A percentile compares a stretch with the other conserved stretches of the same genome.
These are phyloP conservation scores for Rhagophthalmus giganteus DNA, from an alignment of 2,888 invertebrate species.

Conservation along the genomic window DNA sequence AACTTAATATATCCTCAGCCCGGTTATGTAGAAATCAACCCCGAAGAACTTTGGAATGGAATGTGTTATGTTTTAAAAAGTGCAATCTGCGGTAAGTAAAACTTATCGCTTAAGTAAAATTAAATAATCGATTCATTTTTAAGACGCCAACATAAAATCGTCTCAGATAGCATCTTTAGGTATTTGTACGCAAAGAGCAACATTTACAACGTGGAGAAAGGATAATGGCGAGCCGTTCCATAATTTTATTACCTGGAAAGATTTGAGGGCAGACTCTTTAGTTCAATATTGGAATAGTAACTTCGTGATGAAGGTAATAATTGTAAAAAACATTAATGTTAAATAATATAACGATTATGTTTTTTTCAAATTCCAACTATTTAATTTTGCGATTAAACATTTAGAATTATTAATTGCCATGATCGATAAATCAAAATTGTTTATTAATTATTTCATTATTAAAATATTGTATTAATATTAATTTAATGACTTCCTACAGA, in stretches of 20 bases:
- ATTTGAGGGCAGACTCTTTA: slow-evolving; percentile 60
- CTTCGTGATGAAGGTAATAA: slow-evolving; percentile 56
- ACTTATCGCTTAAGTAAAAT: neutral
- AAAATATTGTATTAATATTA: too few relatives aligned
- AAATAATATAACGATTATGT: neutral
- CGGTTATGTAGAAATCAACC: slow-evolving; percentile 87
- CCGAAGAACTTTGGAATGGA: slow-evolving; percentile 75
- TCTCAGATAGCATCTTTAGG: slow-evolving; percentile 74
- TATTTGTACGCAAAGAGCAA: slow-evolving; percentile 65
- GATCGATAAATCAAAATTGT: too few relatives aligned
- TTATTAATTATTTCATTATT: neutral
- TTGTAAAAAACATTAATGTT: neutral
- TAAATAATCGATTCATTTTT: slow-evolving; percentile 33
- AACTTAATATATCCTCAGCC: slow-evolving; percentile 75
- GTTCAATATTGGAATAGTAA: slow-evolving; percentile 63
- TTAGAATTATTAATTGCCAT: too few relatives aligned
- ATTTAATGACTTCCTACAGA: too few relatives aligned
- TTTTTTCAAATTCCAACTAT: too few relatives aligned
- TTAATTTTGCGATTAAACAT: too few relatives aligned
- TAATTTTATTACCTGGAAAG: slow-evolving; percentile 74
- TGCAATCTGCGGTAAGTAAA: slow-evolving; percentile 66
- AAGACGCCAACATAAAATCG: slow-evolving; percentile 72
- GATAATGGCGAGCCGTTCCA: slow-evolving; percentile 63
- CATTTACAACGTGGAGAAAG: slow-evolving; percentile 69
- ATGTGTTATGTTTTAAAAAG: slow-evolving; percentile 69